phyloP scores from a whole-genome alignment of 2,888 invertebrate genomes.

The Andrena bucephala region DNA sequence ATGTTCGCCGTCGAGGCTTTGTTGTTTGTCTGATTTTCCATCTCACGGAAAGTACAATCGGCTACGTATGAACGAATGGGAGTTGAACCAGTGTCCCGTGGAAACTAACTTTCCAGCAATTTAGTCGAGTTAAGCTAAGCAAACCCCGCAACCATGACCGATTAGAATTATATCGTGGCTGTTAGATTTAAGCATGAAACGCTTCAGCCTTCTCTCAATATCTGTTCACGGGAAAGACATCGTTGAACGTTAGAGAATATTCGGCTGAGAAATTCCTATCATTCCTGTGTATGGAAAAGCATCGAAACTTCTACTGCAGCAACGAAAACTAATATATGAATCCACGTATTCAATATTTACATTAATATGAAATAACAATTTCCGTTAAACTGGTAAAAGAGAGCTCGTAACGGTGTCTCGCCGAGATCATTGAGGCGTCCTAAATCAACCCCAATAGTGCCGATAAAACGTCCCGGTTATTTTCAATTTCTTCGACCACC shows the following conservation, averaged over 20 bases:
- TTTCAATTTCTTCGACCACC: conserved; percentile 52
- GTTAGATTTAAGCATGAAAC: neutral
- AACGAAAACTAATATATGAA: neutral
- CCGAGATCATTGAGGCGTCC: neutral
- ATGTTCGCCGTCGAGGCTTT: conserved; percentile 14
- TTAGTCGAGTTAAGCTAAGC: conserved; percentile 49
- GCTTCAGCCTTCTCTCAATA: neutral
- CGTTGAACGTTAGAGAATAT: neutral
- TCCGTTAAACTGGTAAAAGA: neutral
- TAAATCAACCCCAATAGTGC: conserved; percentile 13
- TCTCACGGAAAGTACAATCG: conserved; percentile 28
- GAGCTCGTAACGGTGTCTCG: neutral
- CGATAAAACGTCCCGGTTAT: conserved; percentile 35
- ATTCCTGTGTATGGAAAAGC: neutral
- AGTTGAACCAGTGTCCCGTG: conserved; percentile 49
- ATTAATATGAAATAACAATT: neutral
- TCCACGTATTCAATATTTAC: neutral
- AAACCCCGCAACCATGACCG: conserved; percentile 50
- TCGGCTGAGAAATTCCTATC: neutral
- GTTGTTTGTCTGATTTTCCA: conserved; percentile 45
- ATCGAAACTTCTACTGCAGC: neutral
- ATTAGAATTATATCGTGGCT: conserved; percentile 63
- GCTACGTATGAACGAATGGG: conserved; percentile 15
- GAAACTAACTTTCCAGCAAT: conserved; percentile 66
- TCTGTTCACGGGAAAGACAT: neutral